These are phyloP conservation scores for Lerema accius DNA, from an alignment of 1,140 invertebrate species.

Conservation along the genomic window DNA sequence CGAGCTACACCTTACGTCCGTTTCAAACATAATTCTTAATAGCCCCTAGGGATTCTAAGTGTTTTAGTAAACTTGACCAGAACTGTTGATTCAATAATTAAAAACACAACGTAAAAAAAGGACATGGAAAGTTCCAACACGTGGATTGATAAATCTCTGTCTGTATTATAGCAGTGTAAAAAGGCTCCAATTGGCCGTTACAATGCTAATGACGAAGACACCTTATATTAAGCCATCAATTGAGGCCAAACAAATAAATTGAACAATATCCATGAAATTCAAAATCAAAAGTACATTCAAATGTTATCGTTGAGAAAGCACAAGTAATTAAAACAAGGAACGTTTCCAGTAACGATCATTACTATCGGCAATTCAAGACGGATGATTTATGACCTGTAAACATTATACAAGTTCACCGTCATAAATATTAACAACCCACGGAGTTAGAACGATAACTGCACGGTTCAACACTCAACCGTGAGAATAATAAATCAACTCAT, in stretches of 20 bases:
- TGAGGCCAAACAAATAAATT: neutral
- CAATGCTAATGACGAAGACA: no score
- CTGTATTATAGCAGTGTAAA: no score
- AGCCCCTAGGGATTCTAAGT: no score
- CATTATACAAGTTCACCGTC: slow-evolving; percentile 1
- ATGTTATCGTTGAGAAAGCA: slow-evolving; percentile 1
- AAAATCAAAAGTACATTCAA: neutral
- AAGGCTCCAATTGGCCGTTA: no score
- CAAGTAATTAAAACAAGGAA: neutral
- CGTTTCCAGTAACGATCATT: slow-evolving; percentile 3
- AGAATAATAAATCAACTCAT: neutral
- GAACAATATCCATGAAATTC: neutral
- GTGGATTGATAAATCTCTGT: no score
- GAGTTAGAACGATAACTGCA: neutral
- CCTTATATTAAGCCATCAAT: no score
- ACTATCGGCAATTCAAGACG: neutral
- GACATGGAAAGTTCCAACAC: no score
- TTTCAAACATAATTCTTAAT: no score
- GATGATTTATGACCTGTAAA: slow-evolving; percentile 8
- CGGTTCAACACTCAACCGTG: slow-evolving; percentile 1
- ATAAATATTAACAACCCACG: slow-evolving; percentile 10
- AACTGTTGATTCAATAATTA: no score
- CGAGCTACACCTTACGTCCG: no score
- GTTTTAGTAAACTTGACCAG: no score
- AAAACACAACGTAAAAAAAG: no score